Evolutionary conservation across 2,113 vertebrate genomes (phyloP), one percentile per base, ranked within the genome.

Genomic region (Speoplatyrhinus poulsoni): DNA sequence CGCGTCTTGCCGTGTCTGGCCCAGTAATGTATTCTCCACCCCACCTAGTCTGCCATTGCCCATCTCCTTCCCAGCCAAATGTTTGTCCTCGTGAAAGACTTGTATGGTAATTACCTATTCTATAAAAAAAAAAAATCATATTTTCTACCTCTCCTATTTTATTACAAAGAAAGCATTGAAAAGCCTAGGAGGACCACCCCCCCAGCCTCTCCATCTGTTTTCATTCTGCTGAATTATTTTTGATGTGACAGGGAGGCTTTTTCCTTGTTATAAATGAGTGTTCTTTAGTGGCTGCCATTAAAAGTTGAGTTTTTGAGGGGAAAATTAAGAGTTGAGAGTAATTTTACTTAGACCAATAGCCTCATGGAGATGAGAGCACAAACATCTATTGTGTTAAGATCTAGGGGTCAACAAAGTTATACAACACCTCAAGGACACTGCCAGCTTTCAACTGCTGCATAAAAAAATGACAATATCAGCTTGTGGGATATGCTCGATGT

Each of bases 71-170:
- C 53, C 57, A 6, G 46, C 54, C 68, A 66, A 72, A 60, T 77
- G 75, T 66, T 69, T 62, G 69, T 57, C 61, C 73, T 77, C 72
- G 75, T 77, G 77, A 82, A 77, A 77, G 70, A 70, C 70, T 81
- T 65, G 72, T 85, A 65, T 64, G 69, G 75, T 68, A 84, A 85
- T 85, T 84, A 84, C 69, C 60, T 62, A 67, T 75, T 57, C 62
- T 59, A 55, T 79, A 71, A 83, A 76, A 70, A 81, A 70, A 69
- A 72, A 13, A 69, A 61, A 71, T 72, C 79, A 41, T 41, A 41
- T 41, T 41, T 41, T 41, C 36, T 41, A 41, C 36, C 36, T 41
- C 36, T 41, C 36, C 82, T 52, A 67, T 80, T 81, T 88, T 81
- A 64, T 84, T 69, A 75, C 65, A 81, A 8, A 41, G 36, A 41